Base-by-base conservation (phyloP, 53 echinoderm and acorn worm genomes). In the Paracentrotus lividus region DNA sequence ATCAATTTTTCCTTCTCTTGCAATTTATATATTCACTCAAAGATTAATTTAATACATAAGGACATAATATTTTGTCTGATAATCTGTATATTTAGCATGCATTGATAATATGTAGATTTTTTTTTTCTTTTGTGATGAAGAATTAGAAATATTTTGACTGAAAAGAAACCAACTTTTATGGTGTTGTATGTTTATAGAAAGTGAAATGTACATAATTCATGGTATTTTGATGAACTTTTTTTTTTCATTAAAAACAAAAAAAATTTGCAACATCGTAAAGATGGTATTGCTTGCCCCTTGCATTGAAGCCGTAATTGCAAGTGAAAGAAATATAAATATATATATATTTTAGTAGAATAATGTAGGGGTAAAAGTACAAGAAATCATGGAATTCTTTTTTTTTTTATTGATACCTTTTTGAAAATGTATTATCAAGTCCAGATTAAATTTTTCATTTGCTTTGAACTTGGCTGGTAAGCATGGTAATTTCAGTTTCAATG, bases 11-110 rank as follows among this genome's bases (percentile, higher is more conserved):
- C 59, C 26, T 89, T 59, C 45, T 61, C 29, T 89, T 89, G 90
- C 59, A 44, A 56, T 61, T 23, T 66, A 64, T 89, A 64, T 89
- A 42, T n/a, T 66, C 43, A 89, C 44, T 61, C n/a, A 44, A 89
- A 89, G 34, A 64, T 33, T 89, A 64, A 44, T 89, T 89, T 61
- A 61, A 89, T 61, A 89, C 23, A 13, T 16, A 61, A 56, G 21
- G 40, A 65, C 56, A n/a, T n/a, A 26, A 31, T 49, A 56, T 42
- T 55, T 23, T 13, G 36, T 43, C 44, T 24, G 29, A 27, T 90
- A 20, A 90, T 90, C 42, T 90, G 91, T 90, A 90, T 90, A 90
- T 90, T 90, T 90, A 75, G 91, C 75, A 90, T 90, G 91, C 91
- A 75, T 90, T 90, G 24, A 67, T 53, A 27, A 54, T 21, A 15